phyloP scores from a whole-genome alignment of 2,888 invertebrate genomes.

The Criorhina ranunculi region DNA sequence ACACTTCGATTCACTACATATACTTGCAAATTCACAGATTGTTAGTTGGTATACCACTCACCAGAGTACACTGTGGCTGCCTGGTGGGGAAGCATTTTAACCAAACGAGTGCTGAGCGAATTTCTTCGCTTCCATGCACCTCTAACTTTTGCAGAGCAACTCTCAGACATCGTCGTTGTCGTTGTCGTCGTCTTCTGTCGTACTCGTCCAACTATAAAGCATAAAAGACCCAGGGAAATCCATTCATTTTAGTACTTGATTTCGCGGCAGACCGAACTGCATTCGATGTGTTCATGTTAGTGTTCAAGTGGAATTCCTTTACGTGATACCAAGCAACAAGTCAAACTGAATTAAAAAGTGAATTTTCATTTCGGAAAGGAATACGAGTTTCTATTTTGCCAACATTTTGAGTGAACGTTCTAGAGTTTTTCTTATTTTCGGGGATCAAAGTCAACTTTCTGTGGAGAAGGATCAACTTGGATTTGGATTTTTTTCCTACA shows the following conservation, averaged over 20 bases:
- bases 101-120: slow-evolving; percentile 66
- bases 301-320: slow-evolving; percentile 62
- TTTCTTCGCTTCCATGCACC: slow-evolving; percentile 76
- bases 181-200: slow-evolving; percentile 1
- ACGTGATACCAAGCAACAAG: slow-evolving; percentile 34
- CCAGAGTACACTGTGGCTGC: slow-evolving; percentile 21
- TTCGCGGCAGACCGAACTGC: slow-evolving; percentile 73
- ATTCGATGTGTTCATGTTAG: slow-evolving; percentile 59
- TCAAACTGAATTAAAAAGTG: slow-evolving; percentile 53
- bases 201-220: slow-evolving; percentile 72
- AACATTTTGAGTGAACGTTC: slow-evolving; percentile 55
- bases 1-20: slow-evolving; percentile 22
- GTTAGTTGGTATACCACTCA: slow-evolving; percentile 64
- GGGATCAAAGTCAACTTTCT: slow-evolving; percentile 23
- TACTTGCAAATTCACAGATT: slow-evolving; percentile 61
- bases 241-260: slow-evolving; percentile 76
- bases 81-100: slow-evolving; percentile 61
- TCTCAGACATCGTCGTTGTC: slow-evolving; percentile 30
- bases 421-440: slow-evolving; percentile 18
- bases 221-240: slow-evolving; percentile 74
- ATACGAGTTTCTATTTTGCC: slow-evolving; percentile 19
- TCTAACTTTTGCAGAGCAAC: slow-evolving; percentile 71
- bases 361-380: slow-evolving; percentile 38
- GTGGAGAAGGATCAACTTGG: background rate
- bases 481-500: slow-evolving; percentile 40